Evolutionary conservation across 1,140 invertebrate species (phyloP).

Genomic region (Neotoxoptera formosana): DNA sequence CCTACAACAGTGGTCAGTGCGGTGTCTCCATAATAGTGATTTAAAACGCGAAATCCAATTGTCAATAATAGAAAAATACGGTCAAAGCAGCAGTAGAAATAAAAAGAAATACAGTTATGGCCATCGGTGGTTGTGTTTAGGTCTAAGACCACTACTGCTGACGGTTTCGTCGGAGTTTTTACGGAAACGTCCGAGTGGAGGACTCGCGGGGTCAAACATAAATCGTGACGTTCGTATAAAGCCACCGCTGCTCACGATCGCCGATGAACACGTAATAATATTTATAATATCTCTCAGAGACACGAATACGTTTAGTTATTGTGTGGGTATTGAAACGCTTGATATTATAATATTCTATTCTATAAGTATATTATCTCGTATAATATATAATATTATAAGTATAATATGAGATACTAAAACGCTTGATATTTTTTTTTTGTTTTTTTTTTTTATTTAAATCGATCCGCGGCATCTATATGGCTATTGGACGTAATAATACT

Average conservation of each 20-base stretch:
- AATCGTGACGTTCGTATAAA: neutral
- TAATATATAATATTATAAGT: neutral
- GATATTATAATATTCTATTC: neutral
- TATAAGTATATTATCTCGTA: neutral
- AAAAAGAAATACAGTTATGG: neutral
- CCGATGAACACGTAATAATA: neutral
- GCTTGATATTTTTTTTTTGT: no score
- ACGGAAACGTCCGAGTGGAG: neutral
- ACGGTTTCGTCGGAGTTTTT: neutral
- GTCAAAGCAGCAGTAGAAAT: neutral
- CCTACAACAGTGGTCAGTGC: neutral
- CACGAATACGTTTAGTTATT: neutral
- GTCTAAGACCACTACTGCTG: no score
- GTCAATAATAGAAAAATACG: slow-evolving; percentile 38
- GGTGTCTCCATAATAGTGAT: neutral
- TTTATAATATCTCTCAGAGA: neutral
- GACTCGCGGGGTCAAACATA: neutral
- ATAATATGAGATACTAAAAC: neutral
- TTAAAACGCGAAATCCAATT: slow-evolving; percentile 26
- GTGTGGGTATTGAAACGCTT: neutral
- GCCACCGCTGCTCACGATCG: neutral
- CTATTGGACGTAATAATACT: no score
- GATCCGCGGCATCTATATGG: no score
- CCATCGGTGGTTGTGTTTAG: neutral
- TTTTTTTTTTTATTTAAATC: no score